These are phyloP conservation scores for Ditylenchus weischeri DNA, from an alignment of 2,888 invertebrate genomes.

Conservation along the genomic window DNA sequence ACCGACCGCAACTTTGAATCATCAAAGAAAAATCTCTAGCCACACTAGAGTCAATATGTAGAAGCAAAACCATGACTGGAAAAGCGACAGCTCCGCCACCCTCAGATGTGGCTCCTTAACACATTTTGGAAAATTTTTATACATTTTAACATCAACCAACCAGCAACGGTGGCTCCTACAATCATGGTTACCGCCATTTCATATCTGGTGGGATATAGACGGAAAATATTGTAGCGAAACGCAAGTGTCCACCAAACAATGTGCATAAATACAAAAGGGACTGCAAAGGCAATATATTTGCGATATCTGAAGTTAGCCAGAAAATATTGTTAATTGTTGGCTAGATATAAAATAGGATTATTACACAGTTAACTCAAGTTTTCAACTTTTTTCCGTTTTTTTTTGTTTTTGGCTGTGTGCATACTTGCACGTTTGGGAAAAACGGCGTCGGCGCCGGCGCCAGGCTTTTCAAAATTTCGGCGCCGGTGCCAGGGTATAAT, in stretches of 20 bases:
- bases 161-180: slow-evolving; percentile 35
- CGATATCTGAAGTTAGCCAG: slow-evolving; percentile 16
- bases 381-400: too few relatives aligned
- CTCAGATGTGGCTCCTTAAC: slow-evolving; percentile 38
- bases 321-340: too few relatives aligned
- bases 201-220: slow-evolving; percentile 37
- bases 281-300: slow-evolving; percentile 34
- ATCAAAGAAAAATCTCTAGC: slow-evolving; percentile 41
- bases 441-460: too few relatives aligned
- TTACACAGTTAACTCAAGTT: too few relatives aligned
- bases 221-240: slow-evolving; percentile 36
- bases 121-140: not conserved
- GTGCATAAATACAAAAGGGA: slow-evolving; percentile 33
- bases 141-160: slow-evolving; percentile 9
- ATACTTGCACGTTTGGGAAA: too few relatives aligned
- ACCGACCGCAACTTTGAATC: slow-evolving; percentile 43
- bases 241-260: slow-evolving; percentile 38
- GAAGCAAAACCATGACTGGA: slow-evolving; percentile 40
- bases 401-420: too few relatives aligned
- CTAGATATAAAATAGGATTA: too few relatives aligned
- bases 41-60: slow-evolving; percentile 29
- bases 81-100: slow-evolving; percentile 44
- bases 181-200: slow-evolving; percentile 40
- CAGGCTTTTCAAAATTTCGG: too few relatives aligned
- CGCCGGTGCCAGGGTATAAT: too few relatives aligned